Percentiles rank a stretch among this genome's conserved stretches.
phyloP scores from a whole-genome alignment of 2,797 vertebrate genomes.

The Mormyrus hasselquistii region DNA sequence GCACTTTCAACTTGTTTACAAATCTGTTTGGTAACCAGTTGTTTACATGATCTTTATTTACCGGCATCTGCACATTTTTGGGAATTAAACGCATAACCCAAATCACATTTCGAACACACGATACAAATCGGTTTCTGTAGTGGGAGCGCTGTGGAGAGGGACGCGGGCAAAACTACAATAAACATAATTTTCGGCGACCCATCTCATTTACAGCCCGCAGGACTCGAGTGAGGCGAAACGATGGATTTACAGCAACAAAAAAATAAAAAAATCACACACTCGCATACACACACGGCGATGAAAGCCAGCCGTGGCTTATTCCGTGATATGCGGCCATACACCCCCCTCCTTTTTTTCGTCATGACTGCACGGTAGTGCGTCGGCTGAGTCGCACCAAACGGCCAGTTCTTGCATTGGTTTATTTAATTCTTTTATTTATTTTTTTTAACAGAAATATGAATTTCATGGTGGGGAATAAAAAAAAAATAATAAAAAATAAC shows the following conservation, averaged over 20 bases:
- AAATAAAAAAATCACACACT: not conserved
- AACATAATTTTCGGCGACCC: not conserved
- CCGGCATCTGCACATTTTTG: not conserved
- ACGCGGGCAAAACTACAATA: not conserved
- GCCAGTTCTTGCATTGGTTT: slow-evolving; percentile 43
- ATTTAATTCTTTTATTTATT: not conserved
- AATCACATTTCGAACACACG: not conserved
- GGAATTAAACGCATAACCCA: not conserved
- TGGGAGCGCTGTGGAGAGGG: not conserved
- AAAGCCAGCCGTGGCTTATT: slow-evolving; percentile 40
- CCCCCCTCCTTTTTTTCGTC: slow-evolving; percentile 46
- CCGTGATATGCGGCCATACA: slow-evolving; percentile 53
- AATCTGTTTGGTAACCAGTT: not conserved
- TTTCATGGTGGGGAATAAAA: slow-evolving; percentile 40
- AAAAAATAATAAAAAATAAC: slow-evolving; percentile 58
- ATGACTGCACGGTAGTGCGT: slow-evolving; percentile 60
- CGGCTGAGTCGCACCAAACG: slow-evolving; percentile 55
- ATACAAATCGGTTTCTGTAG: not conserved
- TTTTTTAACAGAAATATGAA: slow-evolving; percentile 43
- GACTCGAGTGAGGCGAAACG: not conserved
- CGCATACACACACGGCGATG: slow-evolving; percentile 12
- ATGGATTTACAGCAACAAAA: not conserved
- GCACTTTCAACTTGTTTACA: not conserved
- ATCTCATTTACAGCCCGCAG: not conserved
- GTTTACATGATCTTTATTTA: not conserved